These are phyloP conservation scores for Strigamia crassipes DNA, from an alignment of 2,888 invertebrate genomes.

Conservation along the genomic window DNA sequence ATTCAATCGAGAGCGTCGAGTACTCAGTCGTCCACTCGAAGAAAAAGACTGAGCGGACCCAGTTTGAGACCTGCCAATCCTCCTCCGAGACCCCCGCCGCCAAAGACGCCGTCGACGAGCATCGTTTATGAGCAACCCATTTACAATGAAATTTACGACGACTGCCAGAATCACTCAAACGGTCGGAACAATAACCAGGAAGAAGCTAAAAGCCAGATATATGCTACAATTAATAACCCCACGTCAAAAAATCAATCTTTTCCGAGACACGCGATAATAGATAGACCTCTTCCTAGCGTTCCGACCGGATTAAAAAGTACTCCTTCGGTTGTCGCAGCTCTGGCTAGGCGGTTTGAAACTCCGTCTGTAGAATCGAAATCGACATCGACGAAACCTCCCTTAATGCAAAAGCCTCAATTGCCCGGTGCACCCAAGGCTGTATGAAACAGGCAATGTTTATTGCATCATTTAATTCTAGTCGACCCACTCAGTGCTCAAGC, in stretches of 20 bases:
- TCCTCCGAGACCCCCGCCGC: conserved; percentile 58
- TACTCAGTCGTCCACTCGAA: conserved; percentile 70
- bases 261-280: background rate
- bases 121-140: conserved; percentile 48
- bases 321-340: conserved; percentile 47
- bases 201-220: background rate
- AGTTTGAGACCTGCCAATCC: conserved; percentile 73
- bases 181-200: background rate
- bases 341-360: conserved; percentile 49
- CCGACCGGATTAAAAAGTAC: background rate
- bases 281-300: background rate
- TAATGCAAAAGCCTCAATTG: background rate
- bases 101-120: conserved; percentile 50
- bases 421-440: background rate
- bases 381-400: background rate
- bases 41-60: conserved; percentile 74
- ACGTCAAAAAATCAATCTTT: background rate
- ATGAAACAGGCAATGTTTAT: background rate
- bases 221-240: conserved; percentile 27
- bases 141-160: conserved; percentile 48
- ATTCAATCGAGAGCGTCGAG: conserved; percentile 68
- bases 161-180: background rate
- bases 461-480: background rate
- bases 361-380: background rate
- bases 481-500: background rate